These are phyloP conservation scores for Lonchura striata DNA, from an alignment of 2,113 vertebrate species.

Conservation along the genomic window DNA sequence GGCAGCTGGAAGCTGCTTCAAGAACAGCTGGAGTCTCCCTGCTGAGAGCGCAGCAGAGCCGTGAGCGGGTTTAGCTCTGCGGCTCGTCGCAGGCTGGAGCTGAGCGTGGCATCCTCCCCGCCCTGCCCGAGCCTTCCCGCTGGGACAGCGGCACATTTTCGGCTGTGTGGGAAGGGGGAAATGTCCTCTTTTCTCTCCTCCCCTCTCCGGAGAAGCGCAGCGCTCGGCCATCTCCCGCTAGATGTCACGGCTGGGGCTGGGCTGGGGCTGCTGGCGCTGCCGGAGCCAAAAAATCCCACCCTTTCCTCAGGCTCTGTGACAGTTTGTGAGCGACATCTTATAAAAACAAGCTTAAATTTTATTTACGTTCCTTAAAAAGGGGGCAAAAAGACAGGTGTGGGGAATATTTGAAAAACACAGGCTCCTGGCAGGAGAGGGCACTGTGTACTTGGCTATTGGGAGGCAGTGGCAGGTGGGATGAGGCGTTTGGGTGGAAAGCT, in stretches of 20 bases:
- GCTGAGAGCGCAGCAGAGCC: not conserved
- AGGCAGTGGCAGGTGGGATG: fast-evolving
- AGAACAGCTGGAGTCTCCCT: not conserved
- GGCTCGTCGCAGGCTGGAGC: fast-evolving
- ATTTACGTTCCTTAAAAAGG: not conserved
- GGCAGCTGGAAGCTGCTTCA: not conserved
- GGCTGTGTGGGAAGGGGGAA: not conserved
- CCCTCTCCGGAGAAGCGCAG: not conserved
- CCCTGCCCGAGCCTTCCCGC: fast-evolving
- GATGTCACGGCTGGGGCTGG: slow-evolving; percentile 16
- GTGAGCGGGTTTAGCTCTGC: fast-evolving
- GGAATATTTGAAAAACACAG: too few relatives aligned
- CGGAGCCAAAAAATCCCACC: not conserved
- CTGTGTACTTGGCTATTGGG: not conserved
- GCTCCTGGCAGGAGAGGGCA: slow-evolving; percentile 26
- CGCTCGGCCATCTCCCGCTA: not conserved
- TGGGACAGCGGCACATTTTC: fast-evolving
- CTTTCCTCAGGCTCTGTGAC: not conserved
- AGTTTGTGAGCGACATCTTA: not conserved
- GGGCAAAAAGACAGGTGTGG: not conserved
- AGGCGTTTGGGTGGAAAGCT: not conserved
- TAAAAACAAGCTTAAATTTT: not conserved
- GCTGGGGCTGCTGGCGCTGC: not conserved
- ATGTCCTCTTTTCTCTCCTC: too few relatives aligned
- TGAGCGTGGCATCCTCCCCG: fast-evolving